Evolutionary conservation across 64 coral and sea anemone genomes (phyloP), one percentile per base, ranked within the genome.

Genomic region (Platygyra sinensis): DNA sequence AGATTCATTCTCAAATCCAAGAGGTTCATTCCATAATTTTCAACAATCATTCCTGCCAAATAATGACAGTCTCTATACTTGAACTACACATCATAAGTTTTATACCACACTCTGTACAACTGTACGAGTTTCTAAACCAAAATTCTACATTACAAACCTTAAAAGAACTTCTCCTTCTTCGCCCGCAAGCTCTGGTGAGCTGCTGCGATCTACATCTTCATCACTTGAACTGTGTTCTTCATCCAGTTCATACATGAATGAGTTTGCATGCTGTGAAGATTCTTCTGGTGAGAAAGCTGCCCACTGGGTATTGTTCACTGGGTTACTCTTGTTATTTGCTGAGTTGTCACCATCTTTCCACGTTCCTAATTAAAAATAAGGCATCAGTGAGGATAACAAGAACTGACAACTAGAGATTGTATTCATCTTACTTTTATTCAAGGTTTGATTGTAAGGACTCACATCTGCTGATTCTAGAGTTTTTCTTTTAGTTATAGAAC

Each of bases 171-270:
- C 91, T 24, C 92, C 91, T 32, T 96, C 95, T 94, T 96, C 95
- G 15, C 92, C 95, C 20, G 89, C 84, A 4, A 96, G 87, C 92
- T 89, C 92, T 72, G 95, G 95, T n/a, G 94, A 93, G 24, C 94
- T 92, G 65, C 91, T 93, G 17, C 91, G 88, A 16, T 93, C 92
- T 19, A 90, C 81, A 67, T 96, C 95, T 79, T 96, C 95, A 88
- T 94, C 95, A 91, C 92, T 93, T 18, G 95, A 96, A 77, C 95
- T 96, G 75, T 96, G 91, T 19, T 96, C 95, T 88, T 82, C 74
- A 54, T 83, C 89, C 38, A 73, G 72, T 83, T 84, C 80, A 62
- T 39, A 64, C 1, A 46, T 36, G 17, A 3, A 59, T 20, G 27
- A 0, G 49, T 24, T 87, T 8, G 33, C 49, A 10, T 39, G 6